Evolutionary conservation across 1,140 invertebrate genomes (phyloP), one percentile per base, ranked within the genome.

Genomic region (Odontomachus brunneus): DNA sequence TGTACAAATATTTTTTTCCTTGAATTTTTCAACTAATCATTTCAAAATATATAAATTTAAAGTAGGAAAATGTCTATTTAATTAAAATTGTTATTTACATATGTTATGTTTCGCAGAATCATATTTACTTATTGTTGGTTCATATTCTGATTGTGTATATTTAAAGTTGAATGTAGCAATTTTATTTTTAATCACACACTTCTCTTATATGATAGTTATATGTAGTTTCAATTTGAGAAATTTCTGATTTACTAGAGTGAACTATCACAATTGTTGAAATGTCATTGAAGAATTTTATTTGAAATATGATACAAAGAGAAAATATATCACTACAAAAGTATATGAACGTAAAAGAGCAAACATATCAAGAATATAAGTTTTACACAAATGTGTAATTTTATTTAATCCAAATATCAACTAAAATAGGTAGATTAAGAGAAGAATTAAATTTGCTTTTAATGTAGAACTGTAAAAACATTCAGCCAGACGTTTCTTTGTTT

Each of bases 401-500:
- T 22, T 22, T 29, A 60, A 14, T 44, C 0, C 12, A 78, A 65
- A 63, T 48, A 22, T 33, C 65, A 65, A 55, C 53, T 19, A 2
- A 0, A 82, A 14, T 22, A 33, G 33, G 11, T 24, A 26, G 33
- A 22, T 22, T 19, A 22, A 38, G 15, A 5, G 33, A 33, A 26
- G 24, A 49, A 29, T 14, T 11, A 12, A 81, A 53, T 2, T 38
- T 48, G 9, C 17, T 7, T 44, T 63, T 19, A 24, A 62, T 19
- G 62, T 38, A 11, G 3, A 38, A 24, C 3, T 24, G 0, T 22
- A 55, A 53, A 62, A 51, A 62, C 22, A 1, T 51, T 59, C 85
- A 92, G 66, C 90, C 89, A 1, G 90, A 89, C 0, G 78, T 80
- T 14, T 92, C 90, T 60, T 92, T 92, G 44, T 88, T 93, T 53